A percentile compares a stretch with the other conserved stretches of the same genome.
Evolutionary conservation across 2,888 invertebrate genomes (phyloP).

Genomic region (Leptura quadrifasciata): DNA sequence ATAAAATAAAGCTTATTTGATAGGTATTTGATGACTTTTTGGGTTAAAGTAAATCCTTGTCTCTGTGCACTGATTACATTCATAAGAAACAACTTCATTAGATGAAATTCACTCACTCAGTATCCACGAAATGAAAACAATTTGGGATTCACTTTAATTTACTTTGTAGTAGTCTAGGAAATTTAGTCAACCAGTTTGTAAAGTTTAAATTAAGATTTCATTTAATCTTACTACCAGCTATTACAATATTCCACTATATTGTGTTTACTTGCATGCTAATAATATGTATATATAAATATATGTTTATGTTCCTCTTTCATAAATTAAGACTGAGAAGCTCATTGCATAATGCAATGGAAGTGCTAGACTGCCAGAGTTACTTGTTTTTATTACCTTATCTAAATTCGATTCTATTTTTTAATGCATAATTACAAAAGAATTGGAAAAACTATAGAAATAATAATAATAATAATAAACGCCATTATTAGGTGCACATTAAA

Average conservation of each 20-base stretch:
- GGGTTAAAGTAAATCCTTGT: conserved; percentile 8
- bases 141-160: conserved; percentile 61
- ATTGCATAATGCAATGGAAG: background rate
- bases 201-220: conserved; percentile 58
- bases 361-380: too few species aligned
- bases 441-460: too few species aligned
- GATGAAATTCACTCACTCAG: conserved; percentile 53
- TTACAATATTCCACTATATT: conserved; percentile 38
- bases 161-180: conserved; percentile 60
- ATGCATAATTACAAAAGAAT: too few species aligned
- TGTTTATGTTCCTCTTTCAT: conserved; percentile 3
- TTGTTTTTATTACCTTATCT: too few species aligned
- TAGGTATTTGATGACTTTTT: conserved; percentile 9
- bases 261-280: conserved; percentile 38
- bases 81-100: conserved; percentile 53
- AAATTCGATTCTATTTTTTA: too few species aligned
- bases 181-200: conserved; percentile 60
- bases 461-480: too few species aligned
- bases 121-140: conserved; percentile 62
- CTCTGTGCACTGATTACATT: conserved; percentile 40
- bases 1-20: conserved; percentile 8
- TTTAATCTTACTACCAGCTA: conserved; percentile 44
- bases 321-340: background rate
- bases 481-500: too few species aligned
- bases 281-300: conserved; percentile 27